Conservation (phyloP, 2,797 vertebrate species). For the Neopelma chrysocephalum region DNA sequence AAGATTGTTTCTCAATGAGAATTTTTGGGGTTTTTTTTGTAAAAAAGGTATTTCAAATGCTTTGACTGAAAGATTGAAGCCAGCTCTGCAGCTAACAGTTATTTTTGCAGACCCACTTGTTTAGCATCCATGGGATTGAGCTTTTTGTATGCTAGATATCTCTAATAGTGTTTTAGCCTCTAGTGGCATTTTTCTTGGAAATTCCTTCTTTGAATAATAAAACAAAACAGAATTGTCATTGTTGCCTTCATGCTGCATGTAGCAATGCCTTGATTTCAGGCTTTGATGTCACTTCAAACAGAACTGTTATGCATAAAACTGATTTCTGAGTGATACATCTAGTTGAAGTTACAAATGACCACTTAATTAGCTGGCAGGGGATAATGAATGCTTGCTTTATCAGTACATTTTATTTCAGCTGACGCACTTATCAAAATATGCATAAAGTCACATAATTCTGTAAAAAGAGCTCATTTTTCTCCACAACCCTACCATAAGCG, state of each 20-base stretch:
- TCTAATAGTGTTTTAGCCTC: background rate
- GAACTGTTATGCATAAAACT: background rate
- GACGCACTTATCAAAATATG: background rate
- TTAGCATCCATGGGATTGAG: background rate
- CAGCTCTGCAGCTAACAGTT: background rate
- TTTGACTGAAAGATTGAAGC: background rate
- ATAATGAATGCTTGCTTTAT: background rate
- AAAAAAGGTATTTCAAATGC: background rate
- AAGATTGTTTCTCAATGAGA: background rate
- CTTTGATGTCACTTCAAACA: background rate
- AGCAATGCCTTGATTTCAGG: background rate
- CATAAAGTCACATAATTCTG: background rate
- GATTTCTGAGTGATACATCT: background rate
- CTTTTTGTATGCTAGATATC: background rate
- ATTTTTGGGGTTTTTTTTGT: background rate
- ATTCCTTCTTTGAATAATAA: constrained; percentile 18
- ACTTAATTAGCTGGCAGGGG: background rate
- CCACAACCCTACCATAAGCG: background rate
- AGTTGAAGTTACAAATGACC: background rate
- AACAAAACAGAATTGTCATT: background rate
- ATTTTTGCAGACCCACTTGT: background rate
- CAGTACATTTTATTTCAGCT: background rate
- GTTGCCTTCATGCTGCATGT: background rate
- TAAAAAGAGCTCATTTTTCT: background rate
- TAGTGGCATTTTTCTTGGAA: background rate